These are phyloP conservation scores for Neodon shergylaensis DNA, from an alignment of 2,113 vertebrate genomes.

Conservation along the genomic window DNA sequence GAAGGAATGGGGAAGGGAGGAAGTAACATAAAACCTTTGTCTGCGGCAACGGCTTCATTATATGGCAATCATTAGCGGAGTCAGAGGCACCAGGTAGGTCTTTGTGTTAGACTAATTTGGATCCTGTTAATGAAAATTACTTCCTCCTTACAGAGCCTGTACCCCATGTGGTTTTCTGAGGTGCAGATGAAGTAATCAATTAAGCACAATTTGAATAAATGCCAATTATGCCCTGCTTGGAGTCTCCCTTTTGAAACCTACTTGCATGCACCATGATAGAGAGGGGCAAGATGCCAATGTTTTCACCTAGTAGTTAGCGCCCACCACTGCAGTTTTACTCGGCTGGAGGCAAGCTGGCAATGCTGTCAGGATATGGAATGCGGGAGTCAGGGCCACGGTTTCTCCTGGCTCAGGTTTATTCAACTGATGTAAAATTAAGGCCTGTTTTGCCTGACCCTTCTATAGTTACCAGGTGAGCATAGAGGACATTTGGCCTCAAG, in stretches of 20 bases:
- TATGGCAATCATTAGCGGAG: slow-evolving; percentile 83
- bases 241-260: slow-evolving; percentile 82
- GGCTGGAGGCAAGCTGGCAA: background rate
- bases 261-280: background rate
- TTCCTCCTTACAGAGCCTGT: slow-evolving; percentile 84
- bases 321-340: slow-evolving; percentile 12
- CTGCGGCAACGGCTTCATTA: slow-evolving; percentile 80
- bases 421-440: background rate
- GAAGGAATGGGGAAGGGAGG: background rate
- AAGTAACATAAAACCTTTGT: slow-evolving; percentile 75
- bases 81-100: slow-evolving; percentile 82
- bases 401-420: background rate
- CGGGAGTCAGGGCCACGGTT: background rate
- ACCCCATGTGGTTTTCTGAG: slow-evolving; percentile 86
- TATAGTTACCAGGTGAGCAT: background rate
- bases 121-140: slow-evolving; percentile 89
- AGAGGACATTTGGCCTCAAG: background rate
- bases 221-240: slow-evolving; percentile 83
- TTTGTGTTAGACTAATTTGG: slow-evolving; percentile 87
- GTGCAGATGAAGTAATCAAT: slow-evolving; percentile 86
- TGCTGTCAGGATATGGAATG: background rate
- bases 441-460: background rate
- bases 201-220: slow-evolving; percentile 86
- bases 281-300: background rate
- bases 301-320: background rate